phyloP scores from a whole-genome alignment of 2,113 vertebrate species.

The Camarhynchus parvulus region DNA sequence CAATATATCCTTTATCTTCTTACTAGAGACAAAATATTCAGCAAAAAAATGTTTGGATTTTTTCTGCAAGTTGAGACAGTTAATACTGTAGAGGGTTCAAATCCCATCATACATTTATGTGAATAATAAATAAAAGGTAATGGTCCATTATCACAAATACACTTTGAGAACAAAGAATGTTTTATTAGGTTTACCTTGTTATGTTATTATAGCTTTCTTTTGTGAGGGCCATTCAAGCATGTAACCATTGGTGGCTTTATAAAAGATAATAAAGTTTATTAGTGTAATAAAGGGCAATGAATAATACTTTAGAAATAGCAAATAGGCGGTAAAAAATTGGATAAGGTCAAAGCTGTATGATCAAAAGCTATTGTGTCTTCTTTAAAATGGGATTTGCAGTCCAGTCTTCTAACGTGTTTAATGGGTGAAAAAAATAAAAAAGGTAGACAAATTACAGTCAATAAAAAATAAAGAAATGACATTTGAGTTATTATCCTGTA shows the following conservation, averaged over 20 bases:
- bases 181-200: constrained; percentile 74
- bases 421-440: not conserved
- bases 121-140: constrained; percentile 73
- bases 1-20: not conserved
- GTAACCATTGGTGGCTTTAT: constrained; percentile 41
- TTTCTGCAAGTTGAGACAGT: not conserved
- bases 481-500: not conserved
- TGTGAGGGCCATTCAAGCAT: constrained; percentile 50
- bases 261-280: constrained; percentile 74
- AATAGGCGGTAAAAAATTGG: constrained; percentile 26
- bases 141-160: constrained; percentile 49
- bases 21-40: not conserved
- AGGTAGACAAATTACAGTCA: not conserved
- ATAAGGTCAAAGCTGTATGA: constrained; percentile 46
- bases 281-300: constrained; percentile 60
- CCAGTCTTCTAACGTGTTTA: not conserved
- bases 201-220: constrained; percentile 53
- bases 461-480: not conserved
- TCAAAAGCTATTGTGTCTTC: not conserved
- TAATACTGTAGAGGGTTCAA: not conserved
- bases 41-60: not conserved
- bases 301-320: constrained; percentile 47
- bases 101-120: constrained; percentile 47
- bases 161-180: constrained; percentile 65
- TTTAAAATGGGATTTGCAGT: not conserved